phyloP scores from a whole-genome alignment of 2,113 vertebrate genomes.

The Phalacrocorax aristotelis region DNA sequence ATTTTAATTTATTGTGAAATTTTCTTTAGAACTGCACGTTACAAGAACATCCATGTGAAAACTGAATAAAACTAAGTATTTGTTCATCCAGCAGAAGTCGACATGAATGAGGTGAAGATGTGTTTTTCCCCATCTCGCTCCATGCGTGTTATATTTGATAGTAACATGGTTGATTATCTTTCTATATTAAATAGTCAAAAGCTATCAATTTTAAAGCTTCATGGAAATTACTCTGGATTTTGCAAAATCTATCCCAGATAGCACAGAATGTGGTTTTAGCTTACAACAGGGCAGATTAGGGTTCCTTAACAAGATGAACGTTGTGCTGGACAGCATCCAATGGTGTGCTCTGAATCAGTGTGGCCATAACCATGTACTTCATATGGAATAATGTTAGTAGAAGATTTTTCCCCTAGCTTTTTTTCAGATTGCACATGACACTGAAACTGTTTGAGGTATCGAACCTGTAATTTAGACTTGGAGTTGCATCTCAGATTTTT shows the following conservation, averaged over 20 bases:
- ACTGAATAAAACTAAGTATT: neutral
- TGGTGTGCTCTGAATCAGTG: neutral
- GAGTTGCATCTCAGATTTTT: neutral
- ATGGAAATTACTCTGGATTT: neutral
- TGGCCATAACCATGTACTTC: neutral
- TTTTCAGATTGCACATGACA: neutral
- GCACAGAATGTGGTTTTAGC: rapidly evolving
- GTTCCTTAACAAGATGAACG: neutral
- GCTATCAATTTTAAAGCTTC: neutral
- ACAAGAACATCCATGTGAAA: neutral
- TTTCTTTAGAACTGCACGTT: neutral
- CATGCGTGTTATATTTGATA: neutral
- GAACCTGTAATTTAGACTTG: neutral
- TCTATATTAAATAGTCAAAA: neutral
- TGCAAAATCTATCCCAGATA: neutral
- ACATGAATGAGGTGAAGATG: neutral
- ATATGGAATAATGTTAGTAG: neutral
- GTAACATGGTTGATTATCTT: neutral
- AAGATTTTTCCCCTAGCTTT: neutral
- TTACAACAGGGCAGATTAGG: neutral
- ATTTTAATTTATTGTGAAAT: neutral
- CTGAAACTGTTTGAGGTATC: neutral
- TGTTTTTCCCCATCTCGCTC: rapidly evolving
- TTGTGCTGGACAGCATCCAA: neutral
- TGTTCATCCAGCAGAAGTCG: neutral